phyloP scores from a whole-genome alignment of 2,888 invertebrate species.

The Drosophila nigritarsus region DNA sequence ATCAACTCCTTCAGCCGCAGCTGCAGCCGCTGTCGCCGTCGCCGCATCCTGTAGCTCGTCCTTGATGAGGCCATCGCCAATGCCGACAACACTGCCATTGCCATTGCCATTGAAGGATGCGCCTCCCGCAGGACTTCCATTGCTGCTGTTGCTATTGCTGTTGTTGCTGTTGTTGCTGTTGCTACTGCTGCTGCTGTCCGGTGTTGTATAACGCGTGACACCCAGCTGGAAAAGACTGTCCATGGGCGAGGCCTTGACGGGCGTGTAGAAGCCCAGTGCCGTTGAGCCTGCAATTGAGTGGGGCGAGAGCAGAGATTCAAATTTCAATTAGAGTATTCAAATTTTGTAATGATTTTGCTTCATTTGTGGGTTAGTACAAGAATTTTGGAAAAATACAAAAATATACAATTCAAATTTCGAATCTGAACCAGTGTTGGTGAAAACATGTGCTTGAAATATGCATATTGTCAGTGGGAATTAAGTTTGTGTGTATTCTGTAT shows the following conservation, averaged over 20 bases:
- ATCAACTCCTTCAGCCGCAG: conserved; percentile 22
- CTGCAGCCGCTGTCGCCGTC: conserved; percentile 15
- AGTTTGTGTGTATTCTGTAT: conserved; percentile 6
- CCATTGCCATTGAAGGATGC: conserved; percentile 49
- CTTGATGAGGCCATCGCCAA: conserved; percentile 62
- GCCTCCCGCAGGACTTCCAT: conserved; percentile 48
- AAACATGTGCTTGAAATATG: conserved; percentile 21
- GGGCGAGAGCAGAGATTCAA: too few relatives aligned
- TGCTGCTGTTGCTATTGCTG: conserved; percentile 39
- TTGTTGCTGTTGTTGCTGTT: conserved; percentile 27
- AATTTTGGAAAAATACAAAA: conserved; percentile 2
- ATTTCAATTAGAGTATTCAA: not conserved
- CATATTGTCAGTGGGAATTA: conserved; percentile 30
- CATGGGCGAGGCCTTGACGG: conserved; percentile 89
- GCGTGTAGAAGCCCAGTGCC: conserved; percentile 93
- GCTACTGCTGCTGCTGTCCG: conserved; percentile 50
- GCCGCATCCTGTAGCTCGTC: conserved; percentile 25
- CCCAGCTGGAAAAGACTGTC: conserved; percentile 91
- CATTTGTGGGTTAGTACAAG: conserved; percentile 12
- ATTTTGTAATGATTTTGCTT: not conserved
- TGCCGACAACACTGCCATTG: conserved; percentile 65
- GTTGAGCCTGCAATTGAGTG: conserved; percentile 86
- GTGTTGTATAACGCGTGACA: conserved; percentile 87
- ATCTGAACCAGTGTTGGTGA: conserved; percentile 34
- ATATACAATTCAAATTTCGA: conserved; percentile 2